Evolutionary conservation across 2,113 vertebrate species (phyloP).

Genomic region (Tragelaphus imberbis): DNA sequence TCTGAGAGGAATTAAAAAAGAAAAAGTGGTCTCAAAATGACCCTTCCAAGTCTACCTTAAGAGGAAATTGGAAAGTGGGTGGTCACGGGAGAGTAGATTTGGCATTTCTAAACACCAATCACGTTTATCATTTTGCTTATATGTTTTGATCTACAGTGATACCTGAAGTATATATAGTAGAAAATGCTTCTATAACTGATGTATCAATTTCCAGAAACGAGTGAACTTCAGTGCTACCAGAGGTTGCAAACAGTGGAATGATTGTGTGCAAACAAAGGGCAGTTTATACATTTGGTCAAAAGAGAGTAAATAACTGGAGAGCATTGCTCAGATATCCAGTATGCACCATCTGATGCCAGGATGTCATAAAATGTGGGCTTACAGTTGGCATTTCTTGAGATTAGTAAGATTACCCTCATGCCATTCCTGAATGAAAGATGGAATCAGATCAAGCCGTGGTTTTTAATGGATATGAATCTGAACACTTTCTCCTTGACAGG

Average conservation of each 20-base stretch:
- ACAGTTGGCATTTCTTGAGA: neutral
- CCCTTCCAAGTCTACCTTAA: neutral
- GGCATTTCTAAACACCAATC: neutral
- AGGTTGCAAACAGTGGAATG: constrained; percentile 19
- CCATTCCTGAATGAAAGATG: neutral
- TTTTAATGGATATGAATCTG: neutral
- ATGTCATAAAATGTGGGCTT: neutral
- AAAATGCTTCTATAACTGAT: neutral
- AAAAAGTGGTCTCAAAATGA: neutral
- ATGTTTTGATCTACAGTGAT: constrained; percentile 10
- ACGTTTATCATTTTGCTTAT: neutral
- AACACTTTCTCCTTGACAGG: neutral
- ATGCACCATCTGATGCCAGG: neutral
- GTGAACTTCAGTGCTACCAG: neutral
- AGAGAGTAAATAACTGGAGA: neutral
- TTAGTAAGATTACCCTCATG: constrained; percentile 8
- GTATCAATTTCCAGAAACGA: constrained; percentile 23
- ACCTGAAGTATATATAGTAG: neutral
- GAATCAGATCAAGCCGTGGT: neutral
- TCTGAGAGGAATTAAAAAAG: neutral
- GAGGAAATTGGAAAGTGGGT: constrained; percentile 26
- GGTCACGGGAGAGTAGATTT: neutral
- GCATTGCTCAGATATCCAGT: neutral
- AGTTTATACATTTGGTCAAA: constrained; percentile 26
- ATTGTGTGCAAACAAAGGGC: constrained; percentile 48